A percentile compares a stretch with the other conserved stretches of the same genome.
Conservation (phyloP, 2,888 invertebrate species). For the Microplitis deprimator region DNA sequence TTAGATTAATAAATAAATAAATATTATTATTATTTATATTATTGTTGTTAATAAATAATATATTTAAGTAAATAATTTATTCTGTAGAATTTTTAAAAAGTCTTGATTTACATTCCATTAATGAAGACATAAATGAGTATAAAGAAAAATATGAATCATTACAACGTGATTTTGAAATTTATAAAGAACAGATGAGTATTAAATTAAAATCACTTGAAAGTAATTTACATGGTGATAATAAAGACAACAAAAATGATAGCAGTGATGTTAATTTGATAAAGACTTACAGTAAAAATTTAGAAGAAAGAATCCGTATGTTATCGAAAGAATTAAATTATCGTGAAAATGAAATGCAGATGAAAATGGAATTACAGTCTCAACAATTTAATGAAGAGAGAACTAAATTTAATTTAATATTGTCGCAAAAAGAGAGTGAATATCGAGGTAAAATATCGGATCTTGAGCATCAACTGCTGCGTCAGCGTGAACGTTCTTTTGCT, state of each 20-base stretch:
- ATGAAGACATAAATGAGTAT: constrained; percentile 71
- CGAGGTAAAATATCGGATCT: constrained; percentile 74
- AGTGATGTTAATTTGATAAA: constrained; percentile 72
- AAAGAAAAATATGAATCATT: constrained; percentile 78
- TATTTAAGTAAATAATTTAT: neutral
- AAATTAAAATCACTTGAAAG: constrained; percentile 43
- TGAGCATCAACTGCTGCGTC: constrained; percentile 84
- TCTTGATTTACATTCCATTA: constrained; percentile 59
- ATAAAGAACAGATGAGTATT: constrained; percentile 71
- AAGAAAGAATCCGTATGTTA: constrained; percentile 78
- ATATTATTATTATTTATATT: neutral
- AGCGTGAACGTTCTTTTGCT: constrained; percentile 84
- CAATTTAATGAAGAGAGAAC: constrained; percentile 61
- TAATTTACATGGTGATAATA: constrained; percentile 51
- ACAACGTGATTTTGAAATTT: constrained; percentile 79
- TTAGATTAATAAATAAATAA: neutral
- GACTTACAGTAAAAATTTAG: constrained; percentile 77
- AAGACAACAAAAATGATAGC: constrained; percentile 55
- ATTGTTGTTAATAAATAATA: no score
- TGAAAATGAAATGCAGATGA: constrained; percentile 77
- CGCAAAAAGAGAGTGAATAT: constrained; percentile 73
- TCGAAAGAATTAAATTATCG: constrained; percentile 77
- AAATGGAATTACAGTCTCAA: constrained; percentile 75
- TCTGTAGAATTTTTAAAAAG: constrained; percentile 70
- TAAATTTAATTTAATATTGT: constrained; percentile 59